Evolutionary conservation across 2,797 vertebrate species (phyloP), one percentile per base, ranked within the genome.

Genomic region (Allobates femoralis): DNA sequence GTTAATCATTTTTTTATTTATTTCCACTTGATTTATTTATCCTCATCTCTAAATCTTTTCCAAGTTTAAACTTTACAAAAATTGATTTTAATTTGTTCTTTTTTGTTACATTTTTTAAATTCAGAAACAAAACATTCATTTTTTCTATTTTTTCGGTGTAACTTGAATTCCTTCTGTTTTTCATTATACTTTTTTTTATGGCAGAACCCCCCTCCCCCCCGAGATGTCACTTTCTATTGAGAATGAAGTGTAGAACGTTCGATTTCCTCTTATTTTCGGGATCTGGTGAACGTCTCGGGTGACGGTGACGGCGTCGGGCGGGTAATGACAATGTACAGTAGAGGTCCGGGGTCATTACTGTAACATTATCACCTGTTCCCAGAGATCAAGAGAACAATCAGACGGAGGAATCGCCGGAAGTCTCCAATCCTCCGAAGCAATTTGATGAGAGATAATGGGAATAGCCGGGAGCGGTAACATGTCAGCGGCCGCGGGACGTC

Each of bases 361-460:
- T 18, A 6, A 26, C 66, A 21, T 60, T 26, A 69, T 19, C 37
- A 34, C 26, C 1, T 60, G 51, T 56, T 58, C 26, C 32, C 3
- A 12, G 18, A 46, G 21, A 76, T 84, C 71, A 62, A 84, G 75
- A 56, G n/a, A 14, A 75, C 8, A 26, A 26, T 75, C 8, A 21
- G 15, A 6, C 34, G n/a, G 50, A 56, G 28, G 30, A 41, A 56
- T 5, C 19, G 1, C 16, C n/a, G 41, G 69, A 75, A 84, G 50
- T 32, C 82, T 62, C 82, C 32, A 74, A 32, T 21, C 28, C 82
- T 62, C 82, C 16, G 50, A 83, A 84, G 82, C 74, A 58, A 84
- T 84, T 84, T 75, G 15, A 26, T 16, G 14, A 21, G n/a, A 41
- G 51, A 58, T 37, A 34, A 56, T 41, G 50, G 26, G 66, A 34